Base-by-base conservation (phyloP, 2,888 invertebrate genomes). In the Aleiodes testaceus region DNA sequence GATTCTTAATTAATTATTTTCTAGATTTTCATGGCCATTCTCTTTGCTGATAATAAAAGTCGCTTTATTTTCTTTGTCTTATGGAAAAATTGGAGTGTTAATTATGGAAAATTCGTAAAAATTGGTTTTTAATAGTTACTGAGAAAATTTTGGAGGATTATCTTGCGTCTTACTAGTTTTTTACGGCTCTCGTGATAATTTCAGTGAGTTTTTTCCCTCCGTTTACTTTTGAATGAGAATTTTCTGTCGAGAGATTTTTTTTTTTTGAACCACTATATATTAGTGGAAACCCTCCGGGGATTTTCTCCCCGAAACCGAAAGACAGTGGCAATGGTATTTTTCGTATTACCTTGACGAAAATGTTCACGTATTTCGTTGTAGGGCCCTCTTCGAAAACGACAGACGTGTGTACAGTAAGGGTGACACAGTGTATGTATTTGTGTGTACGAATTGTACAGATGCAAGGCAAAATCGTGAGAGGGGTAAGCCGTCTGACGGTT, bases 341-440 rank as follows among this genome's bases (percentile, higher is more conserved):
- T 3, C 9, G 61, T 47, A 69, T 64, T 69, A 64, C 3, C 4
- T 69, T 69, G 69, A 69, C 49, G 52, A 69, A 69, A 69, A 69
- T 69, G 53, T 69, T 69, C 64, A 69, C 64, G 69, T 69, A 69
- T 26, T 64, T 64, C 36, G 63, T 64, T 69, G 64, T 69, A 53
- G 61, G 22, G 20, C 59, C 36, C 36, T 36, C 36, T 11, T 7
- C 11, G 36, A 11, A 67, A 45, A 59, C 59, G 59, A 42, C 59
- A 36, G 36, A 59, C 59, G 36, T 59, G 59, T 42, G 42, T 36
- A 36, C 14, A 30, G 30, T 11, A 30, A 16, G 55, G 55, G 55
- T 55, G 36, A 55, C 36, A 42, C 12, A 18, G 14, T 59, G 36
- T 30, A 36, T 59, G 59, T 59, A 42, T 14, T 6, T 18, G 69